phyloP scores from a whole-genome alignment of 1,140 invertebrate genomes.

The Euura lappo region DNA sequence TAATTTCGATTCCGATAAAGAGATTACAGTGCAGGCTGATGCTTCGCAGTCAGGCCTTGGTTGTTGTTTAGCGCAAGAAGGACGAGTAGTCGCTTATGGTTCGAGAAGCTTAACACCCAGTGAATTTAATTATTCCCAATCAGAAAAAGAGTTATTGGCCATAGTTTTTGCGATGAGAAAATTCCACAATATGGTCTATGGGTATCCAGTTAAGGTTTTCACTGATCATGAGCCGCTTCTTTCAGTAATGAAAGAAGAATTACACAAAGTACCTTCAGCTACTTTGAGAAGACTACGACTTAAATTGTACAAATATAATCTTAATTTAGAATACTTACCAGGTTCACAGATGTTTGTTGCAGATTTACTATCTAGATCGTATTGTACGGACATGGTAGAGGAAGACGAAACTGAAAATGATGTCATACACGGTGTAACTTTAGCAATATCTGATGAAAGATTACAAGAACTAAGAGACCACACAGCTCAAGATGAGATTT shows the following conservation, averaged over 20 bases:
- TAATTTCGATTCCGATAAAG: slow-evolving; percentile 33
- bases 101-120: background rate
- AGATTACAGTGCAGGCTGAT: slow-evolving; percentile 40
- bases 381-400: background rate
- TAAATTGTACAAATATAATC: background rate
- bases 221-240: background rate
- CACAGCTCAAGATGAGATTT: background rate
- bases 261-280: background rate
- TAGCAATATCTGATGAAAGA: background rate
- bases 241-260: background rate
- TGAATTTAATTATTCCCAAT: background rate
- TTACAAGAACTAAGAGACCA: background rate
- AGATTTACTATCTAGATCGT: background rate
- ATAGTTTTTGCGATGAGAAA: background rate
- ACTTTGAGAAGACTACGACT: background rate
- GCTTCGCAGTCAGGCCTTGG: slow-evolving; percentile 37
- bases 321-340: background rate
- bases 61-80: slow-evolving; percentile 43
- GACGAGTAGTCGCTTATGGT: slow-evolving; percentile 37
- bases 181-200: background rate
- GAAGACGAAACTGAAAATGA: background rate
- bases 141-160: background rate
- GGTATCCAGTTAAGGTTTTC: background rate
- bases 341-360: background rate
- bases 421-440: background rate